Evolutionary conservation across 2,888 invertebrate genomes (phyloP).

Genomic region (Thymelicus sylvestris): DNA sequence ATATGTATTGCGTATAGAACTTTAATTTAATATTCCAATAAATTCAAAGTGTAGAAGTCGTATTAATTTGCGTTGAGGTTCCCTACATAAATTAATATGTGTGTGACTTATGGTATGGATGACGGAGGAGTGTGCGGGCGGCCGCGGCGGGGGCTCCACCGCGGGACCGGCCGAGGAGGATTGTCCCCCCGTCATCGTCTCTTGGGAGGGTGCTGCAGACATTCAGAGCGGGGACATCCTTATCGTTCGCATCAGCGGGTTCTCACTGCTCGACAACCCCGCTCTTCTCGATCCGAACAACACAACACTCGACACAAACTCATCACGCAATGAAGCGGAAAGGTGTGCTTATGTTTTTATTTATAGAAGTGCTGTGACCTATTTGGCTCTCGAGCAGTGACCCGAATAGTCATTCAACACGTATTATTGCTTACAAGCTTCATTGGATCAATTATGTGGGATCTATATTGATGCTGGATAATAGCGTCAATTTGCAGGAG

Average conservation of each 20-base stretch:
- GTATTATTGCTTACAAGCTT: slow-evolving; percentile 34
- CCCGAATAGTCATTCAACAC: slow-evolving; percentile 35
- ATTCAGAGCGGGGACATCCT: slow-evolving; percentile 90
- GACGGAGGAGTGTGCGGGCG: slow-evolving; percentile 62
- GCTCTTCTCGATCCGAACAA: slow-evolving; percentile 57
- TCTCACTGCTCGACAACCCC: slow-evolving; percentile 76
- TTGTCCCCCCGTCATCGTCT: slow-evolving; percentile 84
- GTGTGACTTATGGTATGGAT: slow-evolving; percentile 62
- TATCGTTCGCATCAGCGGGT: slow-evolving; percentile 88
- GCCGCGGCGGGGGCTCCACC: slow-evolving; percentile 64
- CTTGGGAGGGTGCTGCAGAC: slow-evolving; percentile 88
- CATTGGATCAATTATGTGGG: slow-evolving; percentile 42
- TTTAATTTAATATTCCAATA: background rate
- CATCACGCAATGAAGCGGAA: slow-evolving; percentile 58
- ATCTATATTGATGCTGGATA: slow-evolving; percentile 21
- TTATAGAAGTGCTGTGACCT: slow-evolving; percentile 31
- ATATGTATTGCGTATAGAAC: background rate
- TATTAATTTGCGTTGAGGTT: slow-evolving; percentile 12
- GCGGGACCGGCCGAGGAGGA: slow-evolving; percentile 67
- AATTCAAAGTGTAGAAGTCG: background rate
- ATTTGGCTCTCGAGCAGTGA: slow-evolving; percentile 37
- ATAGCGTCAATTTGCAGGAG: slow-evolving; percentile 62
- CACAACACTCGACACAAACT: slow-evolving; percentile 57
- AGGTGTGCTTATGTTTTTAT: slow-evolving; percentile 57
- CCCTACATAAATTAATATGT: slow-evolving; percentile 38